Base-by-base conservation (phyloP, 2,113 vertebrate genomes). In the Trachemys scripta region DNA sequence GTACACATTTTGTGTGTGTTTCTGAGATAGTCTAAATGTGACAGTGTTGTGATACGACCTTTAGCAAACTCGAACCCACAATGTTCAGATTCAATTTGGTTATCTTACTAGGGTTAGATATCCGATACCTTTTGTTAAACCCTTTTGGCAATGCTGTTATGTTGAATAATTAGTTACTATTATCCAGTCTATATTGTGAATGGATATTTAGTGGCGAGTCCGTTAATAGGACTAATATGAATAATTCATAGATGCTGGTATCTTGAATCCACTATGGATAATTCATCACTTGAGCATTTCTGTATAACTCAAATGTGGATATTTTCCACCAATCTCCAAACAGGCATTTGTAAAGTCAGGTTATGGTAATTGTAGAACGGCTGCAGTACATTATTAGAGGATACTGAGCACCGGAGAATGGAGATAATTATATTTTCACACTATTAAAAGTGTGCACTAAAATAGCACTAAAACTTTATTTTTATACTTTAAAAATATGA, bases 381-480 rank as follows among this genome's bases (percentile, higher is more conserved):
- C 91, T 96, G 76, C 9, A 92, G 90, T 92, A 93, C 88, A 75
- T 97, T 94, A 94, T 93, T 92, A 84, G 90, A 97, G 91, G 87
- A 91, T 53, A 82, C 87, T 8, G 65, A 96, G 92, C 92, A 92
- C 89, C 69, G 54, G 92, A 94, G 95, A 94, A 91, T 79, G 14
- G 47, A 93, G 62, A 94, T 96, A 96, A 95, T 97, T 95, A 94
- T 84, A 90, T 95, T 94, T 93, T 96, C 90, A 95, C 91, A 85
- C 89, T 90, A 94, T 95, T 96, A 94, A 92, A 90, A 91, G 31
- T 90, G 88, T 96, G 97, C 94, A 81, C 94, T 95, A 97, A 97
- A 97, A 82, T 1, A 96, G 90, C 88, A 97, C 62, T 96, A 94
- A 90, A 93, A 57, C 92, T 96, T 97, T 94, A 89, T 92, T 76